Percentiles rank a stretch among this genome's conserved stretches.
Evolutionary conservation across 2,797 vertebrate species (phyloP).

Genomic region (Notamacropus eugenii): DNA sequence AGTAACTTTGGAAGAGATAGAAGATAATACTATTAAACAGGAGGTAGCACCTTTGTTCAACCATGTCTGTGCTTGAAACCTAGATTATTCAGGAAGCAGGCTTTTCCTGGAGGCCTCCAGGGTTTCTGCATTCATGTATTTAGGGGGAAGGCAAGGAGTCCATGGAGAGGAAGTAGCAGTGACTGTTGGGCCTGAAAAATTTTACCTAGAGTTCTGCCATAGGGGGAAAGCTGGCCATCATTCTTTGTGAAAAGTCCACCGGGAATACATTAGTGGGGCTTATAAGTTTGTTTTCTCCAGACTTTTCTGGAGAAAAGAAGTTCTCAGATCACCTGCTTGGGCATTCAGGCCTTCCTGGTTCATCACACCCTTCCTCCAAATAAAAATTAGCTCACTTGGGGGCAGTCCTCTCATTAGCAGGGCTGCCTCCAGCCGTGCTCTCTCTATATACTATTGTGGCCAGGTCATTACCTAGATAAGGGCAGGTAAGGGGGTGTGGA

Average conservation of each 20-base stretch:
- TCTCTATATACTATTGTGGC: conserved; percentile 9
- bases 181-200: conserved; percentile 52
- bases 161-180: conserved; percentile 12
- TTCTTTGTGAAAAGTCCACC: background rate
- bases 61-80: background rate
- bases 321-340: background rate
- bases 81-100: background rate
- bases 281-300: background rate
- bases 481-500: background rate
- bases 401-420: conserved; percentile 61
- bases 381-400: conserved; percentile 66
- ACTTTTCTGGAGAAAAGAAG: background rate
- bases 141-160: background rate
- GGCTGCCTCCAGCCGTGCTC: conserved; percentile 61
- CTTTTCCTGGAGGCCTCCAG: background rate
- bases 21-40: background rate
- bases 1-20: background rate
- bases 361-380: conserved; percentile 73
- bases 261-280: background rate
- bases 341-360: conserved; percentile 67
- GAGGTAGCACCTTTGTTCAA: conserved; percentile 31
- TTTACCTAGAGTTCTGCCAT: conserved; percentile 25
- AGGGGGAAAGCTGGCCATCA: background rate
- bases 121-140: conserved; percentile 41
- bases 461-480: background rate